Evolutionary conservation across 2,113 vertebrate species (phyloP).

Genomic region (Mobula birostris): DNA sequence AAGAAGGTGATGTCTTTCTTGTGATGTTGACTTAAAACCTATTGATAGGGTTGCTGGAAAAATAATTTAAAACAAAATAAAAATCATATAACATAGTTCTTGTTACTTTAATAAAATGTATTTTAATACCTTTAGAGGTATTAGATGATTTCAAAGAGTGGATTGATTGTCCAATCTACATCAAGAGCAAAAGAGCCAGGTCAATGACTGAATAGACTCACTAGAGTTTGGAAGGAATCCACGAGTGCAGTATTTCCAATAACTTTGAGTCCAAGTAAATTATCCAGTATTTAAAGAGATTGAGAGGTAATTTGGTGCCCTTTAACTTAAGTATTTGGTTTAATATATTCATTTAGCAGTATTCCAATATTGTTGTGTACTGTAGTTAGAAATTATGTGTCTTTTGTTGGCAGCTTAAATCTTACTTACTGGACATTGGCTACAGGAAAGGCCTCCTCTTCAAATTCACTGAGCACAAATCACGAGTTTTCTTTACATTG

Average conservation of each 20-base stretch:
- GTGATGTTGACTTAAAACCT: neutral
- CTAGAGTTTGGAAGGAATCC: neutral
- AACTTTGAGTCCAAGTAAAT: neutral
- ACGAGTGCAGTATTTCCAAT: neutral
- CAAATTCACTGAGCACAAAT: neutral
- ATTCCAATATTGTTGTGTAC: neutral
- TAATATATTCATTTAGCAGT: neutral
- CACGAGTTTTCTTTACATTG: neutral
- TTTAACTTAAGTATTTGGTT: neutral
- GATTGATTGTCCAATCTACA: neutral
- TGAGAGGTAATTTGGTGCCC: neutral
- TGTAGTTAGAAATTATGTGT: neutral
- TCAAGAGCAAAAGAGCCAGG: neutral
- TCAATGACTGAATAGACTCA: neutral
- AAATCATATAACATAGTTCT: no score
- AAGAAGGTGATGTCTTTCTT: neutral
- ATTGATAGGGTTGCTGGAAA: neutral
- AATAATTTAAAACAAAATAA: neutral
- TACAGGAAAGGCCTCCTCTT: neutral
- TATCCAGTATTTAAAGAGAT: neutral
- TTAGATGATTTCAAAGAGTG: neutral
- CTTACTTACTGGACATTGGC: neutral
- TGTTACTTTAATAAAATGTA: neutral
- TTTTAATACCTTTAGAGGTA: neutral
- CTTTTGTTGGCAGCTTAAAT: neutral